Conservation (phyloP, 1,140 invertebrate genomes). For the Gerris buenoi region DNA sequence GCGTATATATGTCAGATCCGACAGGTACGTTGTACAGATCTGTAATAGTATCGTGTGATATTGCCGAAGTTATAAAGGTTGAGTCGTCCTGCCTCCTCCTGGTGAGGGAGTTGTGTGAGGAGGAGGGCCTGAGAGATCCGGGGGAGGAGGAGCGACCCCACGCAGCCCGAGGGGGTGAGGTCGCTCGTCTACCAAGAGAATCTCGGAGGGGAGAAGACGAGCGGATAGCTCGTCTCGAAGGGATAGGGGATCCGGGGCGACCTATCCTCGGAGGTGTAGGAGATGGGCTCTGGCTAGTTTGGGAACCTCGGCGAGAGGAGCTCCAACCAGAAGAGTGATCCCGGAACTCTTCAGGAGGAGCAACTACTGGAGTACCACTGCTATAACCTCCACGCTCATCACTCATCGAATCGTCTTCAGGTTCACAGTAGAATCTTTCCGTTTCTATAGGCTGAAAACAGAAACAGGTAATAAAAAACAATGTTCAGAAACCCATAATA, state of each 20-base stretch:
- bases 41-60: constrained; percentile 60
- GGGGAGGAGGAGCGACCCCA: constrained; percentile 29
- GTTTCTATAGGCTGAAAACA: constrained; percentile 51
- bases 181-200: constrained; percentile 21
- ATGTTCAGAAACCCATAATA: too few relatives aligned
- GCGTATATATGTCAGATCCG: constrained; percentile 69
- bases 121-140: constrained; percentile 54
- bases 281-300: too few relatives aligned
- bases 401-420: constrained; percentile 2
- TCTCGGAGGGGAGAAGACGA: constrained; percentile 26
- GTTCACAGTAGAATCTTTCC: constrained; percentile 27
- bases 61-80: constrained; percentile 69
- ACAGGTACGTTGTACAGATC: constrained; percentile 74
- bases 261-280: constrained; percentile 28
- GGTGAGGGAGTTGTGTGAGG: constrained; percentile 62
- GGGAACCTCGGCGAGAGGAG: too few relatives aligned
- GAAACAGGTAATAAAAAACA: too few relatives aligned
- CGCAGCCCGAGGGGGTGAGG: constrained; percentile 38
- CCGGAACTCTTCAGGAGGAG: constrained; percentile 44
- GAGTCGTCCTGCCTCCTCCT: constrained; percentile 54
- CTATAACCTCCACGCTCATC: constrained; percentile 29
- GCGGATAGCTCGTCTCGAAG: too few relatives aligned
- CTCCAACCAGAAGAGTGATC: constrained; percentile 37
- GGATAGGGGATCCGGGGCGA: constrained; percentile 27
- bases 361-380: neutral